These are phyloP conservation scores for Drosophila kikkawai DNA, from an alignment of 1,140 invertebrate species.

Conservation along the genomic window DNA sequence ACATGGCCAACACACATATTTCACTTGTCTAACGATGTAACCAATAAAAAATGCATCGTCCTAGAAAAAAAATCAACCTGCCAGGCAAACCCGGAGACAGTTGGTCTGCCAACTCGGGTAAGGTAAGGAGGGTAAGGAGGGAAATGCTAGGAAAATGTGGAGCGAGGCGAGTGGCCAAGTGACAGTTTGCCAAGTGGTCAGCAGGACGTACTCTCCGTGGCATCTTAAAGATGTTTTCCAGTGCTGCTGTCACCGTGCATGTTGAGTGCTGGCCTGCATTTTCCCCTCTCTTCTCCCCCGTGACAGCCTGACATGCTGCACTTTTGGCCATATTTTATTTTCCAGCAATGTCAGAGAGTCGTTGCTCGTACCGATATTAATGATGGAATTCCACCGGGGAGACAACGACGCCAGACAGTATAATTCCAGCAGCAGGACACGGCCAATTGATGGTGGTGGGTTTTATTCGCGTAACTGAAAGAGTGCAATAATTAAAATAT, in stretches of 20 bases:
- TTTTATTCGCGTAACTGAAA: neutral
- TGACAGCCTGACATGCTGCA: slow-evolving; percentile 57
- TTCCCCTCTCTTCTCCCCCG: neutral
- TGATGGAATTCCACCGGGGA: slow-evolving; percentile 40
- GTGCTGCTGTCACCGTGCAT: slow-evolving; percentile 27
- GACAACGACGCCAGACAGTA: slow-evolving; percentile 29
- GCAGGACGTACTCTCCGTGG: slow-evolving; percentile 21
- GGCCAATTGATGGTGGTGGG: slow-evolving; percentile 34
- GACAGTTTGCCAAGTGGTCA: slow-evolving; percentile 49
- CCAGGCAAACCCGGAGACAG: slow-evolving; percentile 33
- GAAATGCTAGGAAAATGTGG: slow-evolving; percentile 1
- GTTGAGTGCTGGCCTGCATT: slow-evolving; percentile 21
- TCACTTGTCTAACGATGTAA: slow-evolving; percentile 68
- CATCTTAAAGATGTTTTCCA: slow-evolving; percentile 46
- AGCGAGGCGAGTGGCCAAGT: slow-evolving; percentile 18
- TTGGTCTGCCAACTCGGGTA: neutral
- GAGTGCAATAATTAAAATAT: slow-evolving; percentile 14
- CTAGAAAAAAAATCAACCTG: slow-evolving; percentile 54
- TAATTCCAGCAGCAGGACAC: slow-evolving; percentile 26
- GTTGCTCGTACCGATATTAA: slow-evolving; percentile 54
- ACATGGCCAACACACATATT: slow-evolving; percentile 47
- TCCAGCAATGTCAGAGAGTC: slow-evolving; percentile 17
- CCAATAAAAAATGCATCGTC: slow-evolving; percentile 72
- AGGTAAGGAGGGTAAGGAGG: no score
- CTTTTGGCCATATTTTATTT: slow-evolving; percentile 73